phyloP scores from a whole-genome alignment of 2,797 vertebrate species.

The Lagocephalus sceleratus region DNA sequence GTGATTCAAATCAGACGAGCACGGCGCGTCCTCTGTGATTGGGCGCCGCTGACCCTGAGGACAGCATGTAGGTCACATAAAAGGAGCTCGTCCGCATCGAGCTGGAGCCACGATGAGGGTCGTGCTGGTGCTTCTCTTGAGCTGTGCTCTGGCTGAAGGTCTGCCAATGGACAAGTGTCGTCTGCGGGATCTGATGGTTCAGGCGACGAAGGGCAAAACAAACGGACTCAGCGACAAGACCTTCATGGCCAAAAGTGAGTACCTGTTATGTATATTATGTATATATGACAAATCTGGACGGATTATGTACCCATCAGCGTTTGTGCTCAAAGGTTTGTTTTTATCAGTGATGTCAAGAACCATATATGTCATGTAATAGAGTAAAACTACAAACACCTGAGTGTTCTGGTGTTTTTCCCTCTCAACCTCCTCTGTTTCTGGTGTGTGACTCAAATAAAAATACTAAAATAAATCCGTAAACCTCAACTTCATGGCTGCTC shows the following conservation, averaged over 20 bases:
- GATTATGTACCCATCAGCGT: too few species aligned
- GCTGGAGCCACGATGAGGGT: constrained; percentile 25
- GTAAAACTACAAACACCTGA: too few species aligned
- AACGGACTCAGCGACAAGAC: background rate
- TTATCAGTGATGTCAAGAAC: background rate
- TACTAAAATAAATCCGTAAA: too few species aligned
- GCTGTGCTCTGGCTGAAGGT: constrained; percentile 7
- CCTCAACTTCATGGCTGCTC: too few species aligned
- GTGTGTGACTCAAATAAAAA: too few species aligned
- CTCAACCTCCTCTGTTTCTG: too few species aligned
- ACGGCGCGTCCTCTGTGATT: constrained; percentile 20
- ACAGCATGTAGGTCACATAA: background rate
- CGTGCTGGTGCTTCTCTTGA: constrained; percentile 13
- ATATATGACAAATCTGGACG: too few species aligned
- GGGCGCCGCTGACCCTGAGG: background rate
- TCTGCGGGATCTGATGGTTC: constrained; percentile 11
- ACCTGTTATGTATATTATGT: too few species aligned
- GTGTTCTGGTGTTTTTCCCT: too few species aligned
- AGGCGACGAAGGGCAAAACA: background rate
- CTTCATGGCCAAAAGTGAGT: constrained; percentile 42
- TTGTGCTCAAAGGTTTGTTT: background rate
- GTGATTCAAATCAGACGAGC: constrained; percentile 1
- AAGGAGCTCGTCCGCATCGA: background rate
- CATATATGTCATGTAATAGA: too few species aligned
- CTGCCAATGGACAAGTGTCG: constrained; percentile 29